Base-by-base conservation (phyloP, 2,888 invertebrate genomes). In the Volucella bombylans region DNA sequence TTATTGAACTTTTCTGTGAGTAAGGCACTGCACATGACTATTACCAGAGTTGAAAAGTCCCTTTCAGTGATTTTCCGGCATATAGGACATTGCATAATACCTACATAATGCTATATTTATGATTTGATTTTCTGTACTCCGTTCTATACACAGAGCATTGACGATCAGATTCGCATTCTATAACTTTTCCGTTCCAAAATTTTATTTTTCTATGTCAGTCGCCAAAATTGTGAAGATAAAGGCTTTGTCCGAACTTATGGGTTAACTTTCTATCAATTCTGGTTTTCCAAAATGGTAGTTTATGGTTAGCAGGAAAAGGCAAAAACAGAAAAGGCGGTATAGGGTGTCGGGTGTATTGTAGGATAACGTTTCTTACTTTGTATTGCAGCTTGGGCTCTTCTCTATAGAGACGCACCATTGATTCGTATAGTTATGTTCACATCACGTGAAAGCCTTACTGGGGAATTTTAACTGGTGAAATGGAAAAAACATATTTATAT, bases 191-290 rank as follows among this genome's bases (percentile, higher is more conserved):
- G 52, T 81, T 81, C 38, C 50, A 52, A 69, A 69, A 74, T 82
- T 71, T 77, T 82, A 71, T 82, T 77, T 82, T 82, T 82, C 65
- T 72, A 65, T 82, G 81, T 81, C 81, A 74, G 74, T 81, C 69
- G 81, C 81, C 81, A 81, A 76, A 76, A 77, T 65, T 62, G 54
- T 62, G 67, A 61, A 77, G 82, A 82, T 82, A 82, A 82, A 82
- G 82, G 82, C 72, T 82, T 82, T 82, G 77, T 71, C 61, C 59
- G 71, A 71, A 72, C 64, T 71, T 72, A 77, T 77, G 71, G 82
- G 77, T 82, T 82, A 77, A 82, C 71, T 77, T 82, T 82, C 82
- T 82, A 82, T 82, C 82, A 82, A 82, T 77, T 82, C 71, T 82
- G 77, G 71, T 77, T 82, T 82, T 77, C 71, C 82, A 72, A 77